Conservation (phyloP, 1,140 invertebrate species). For the Coenobita brevimanus region DNA sequence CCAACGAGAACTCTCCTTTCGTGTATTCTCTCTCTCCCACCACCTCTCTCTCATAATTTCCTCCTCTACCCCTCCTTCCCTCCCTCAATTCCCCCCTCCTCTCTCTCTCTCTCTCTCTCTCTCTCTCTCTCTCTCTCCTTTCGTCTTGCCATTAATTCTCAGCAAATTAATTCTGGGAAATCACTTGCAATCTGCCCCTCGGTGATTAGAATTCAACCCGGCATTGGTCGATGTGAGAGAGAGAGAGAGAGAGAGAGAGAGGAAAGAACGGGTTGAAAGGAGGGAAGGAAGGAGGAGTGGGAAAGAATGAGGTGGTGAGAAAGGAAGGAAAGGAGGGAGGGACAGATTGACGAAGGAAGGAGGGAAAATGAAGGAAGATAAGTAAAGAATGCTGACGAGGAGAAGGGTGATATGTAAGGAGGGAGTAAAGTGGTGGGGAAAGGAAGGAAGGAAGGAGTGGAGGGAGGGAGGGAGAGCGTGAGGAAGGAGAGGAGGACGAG, state of each 20-base stretch:
- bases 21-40: background rate
- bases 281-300: background rate
- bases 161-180: slow-evolving; percentile 66
- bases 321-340: too few relatives aligned
- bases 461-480: background rate
- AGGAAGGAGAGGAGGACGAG: background rate
- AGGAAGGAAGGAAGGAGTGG: background rate
- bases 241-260: background rate
- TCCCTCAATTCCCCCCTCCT: background rate
- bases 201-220: slow-evolving; percentile 60
- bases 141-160: slow-evolving; percentile 65
- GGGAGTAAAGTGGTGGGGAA: background rate
- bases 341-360: too few relatives aligned
- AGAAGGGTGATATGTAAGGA: background rate
- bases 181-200: slow-evolving; percentile 66
- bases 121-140: slow-evolving; percentile 34
- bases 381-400: too few relatives aligned
- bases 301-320: too few relatives aligned
- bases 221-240: slow-evolving; percentile 51
- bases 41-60: background rate
- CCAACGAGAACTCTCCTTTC: background rate
- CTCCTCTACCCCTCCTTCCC: background rate
- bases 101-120: background rate
- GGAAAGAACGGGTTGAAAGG: background rate
- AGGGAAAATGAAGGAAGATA: too few relatives aligned